These are phyloP conservation scores for Rhinopomastus cyanomelas DNA, from an alignment of 2,113 vertebrate species.

Conservation along the genomic window DNA sequence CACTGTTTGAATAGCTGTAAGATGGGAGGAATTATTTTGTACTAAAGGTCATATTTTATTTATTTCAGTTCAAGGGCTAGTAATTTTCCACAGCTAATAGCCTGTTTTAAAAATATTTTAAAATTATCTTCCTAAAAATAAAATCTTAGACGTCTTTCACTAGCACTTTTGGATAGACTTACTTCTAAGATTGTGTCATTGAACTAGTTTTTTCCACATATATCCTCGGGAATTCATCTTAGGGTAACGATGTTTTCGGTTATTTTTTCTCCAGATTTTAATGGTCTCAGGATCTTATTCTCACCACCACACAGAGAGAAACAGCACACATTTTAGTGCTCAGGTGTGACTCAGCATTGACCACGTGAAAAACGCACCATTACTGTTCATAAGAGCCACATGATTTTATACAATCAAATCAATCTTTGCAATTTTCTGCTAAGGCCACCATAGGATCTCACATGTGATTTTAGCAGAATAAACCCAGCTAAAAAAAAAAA, in stretches of 20 bases:
- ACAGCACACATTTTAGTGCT: not conserved
- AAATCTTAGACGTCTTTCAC: not conserved
- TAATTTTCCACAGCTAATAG: constrained; percentile 60
- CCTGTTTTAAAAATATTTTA: constrained; percentile 41
- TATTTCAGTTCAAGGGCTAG: constrained; percentile 44
- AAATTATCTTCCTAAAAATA: constrained; percentile 57
- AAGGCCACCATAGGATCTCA: not conserved
- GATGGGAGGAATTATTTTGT: constrained; percentile 40
- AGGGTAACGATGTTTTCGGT: not conserved
- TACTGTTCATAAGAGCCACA: not conserved
- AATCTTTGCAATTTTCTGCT: not conserved
- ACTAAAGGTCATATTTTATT: constrained; percentile 47
- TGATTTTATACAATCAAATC: not conserved
- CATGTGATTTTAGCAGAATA: not conserved
- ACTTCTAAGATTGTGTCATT: not conserved
- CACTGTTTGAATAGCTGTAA: constrained; percentile 33
- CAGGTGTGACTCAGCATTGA: not conserved
- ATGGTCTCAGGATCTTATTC: not conserved
- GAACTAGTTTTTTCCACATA: not conserved
- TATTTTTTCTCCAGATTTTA: not conserved
- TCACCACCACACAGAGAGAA: not conserved
- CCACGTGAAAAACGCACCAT: not conserved
- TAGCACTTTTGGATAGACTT: not conserved
- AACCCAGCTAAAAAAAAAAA: not conserved
- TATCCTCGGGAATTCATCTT: not conserved